Evolutionary conservation across 2,888 invertebrate genomes (phyloP).

Genomic region (Thyatira batis): DNA sequence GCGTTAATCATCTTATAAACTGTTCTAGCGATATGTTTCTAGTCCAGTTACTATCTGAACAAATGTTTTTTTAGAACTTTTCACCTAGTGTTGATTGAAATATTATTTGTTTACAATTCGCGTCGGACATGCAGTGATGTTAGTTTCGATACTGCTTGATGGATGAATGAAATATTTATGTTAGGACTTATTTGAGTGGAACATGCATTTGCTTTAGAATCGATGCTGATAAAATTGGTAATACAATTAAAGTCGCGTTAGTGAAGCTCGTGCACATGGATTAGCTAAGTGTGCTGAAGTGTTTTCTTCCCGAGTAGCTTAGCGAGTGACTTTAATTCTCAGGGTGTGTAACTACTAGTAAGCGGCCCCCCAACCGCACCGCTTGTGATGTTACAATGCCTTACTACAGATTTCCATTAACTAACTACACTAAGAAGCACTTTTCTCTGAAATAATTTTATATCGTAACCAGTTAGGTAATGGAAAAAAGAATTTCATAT

Average conservation of each 20-base stretch:
- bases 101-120: not conserved
- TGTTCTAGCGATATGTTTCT: not conserved
- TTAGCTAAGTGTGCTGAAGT: not conserved
- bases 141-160: not conserved
- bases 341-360: not conserved
- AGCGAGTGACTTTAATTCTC: not conserved
- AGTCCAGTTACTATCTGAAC: not conserved
- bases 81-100: not conserved
- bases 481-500: constrained; percentile 27
- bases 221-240: not conserved
- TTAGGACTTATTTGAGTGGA: not conserved
- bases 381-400: constrained; percentile 27
- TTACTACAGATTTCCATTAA: constrained; percentile 57
- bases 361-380: constrained; percentile 14
- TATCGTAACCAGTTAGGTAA: constrained; percentile 26
- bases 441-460: constrained; percentile 19
- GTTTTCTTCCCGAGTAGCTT: not conserved
- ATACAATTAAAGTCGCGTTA: not conserved
- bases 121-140: not conserved
- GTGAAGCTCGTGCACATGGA: not conserved
- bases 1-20: not conserved
- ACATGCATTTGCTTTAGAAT: not conserved
- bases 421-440: constrained; percentile 38
- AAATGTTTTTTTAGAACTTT: not conserved
- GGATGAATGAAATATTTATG: not conserved